Conservation (phyloP, 1,140 invertebrate genomes). For the Onthophagus taurus region DNA sequence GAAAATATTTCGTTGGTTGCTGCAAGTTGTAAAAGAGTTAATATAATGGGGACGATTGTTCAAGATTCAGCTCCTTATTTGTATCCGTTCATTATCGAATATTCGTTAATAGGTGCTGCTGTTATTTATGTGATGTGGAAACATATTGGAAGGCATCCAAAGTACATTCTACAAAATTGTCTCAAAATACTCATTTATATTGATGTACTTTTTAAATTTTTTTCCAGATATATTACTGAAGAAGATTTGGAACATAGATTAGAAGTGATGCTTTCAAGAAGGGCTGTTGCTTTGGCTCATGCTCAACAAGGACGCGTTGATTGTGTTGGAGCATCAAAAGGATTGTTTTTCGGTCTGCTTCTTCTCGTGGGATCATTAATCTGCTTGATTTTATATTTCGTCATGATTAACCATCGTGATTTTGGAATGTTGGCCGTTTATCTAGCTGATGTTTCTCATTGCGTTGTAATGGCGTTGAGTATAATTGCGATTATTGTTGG, state of each 20-base stretch:
- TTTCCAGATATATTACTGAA: slow-evolving; percentile 54
- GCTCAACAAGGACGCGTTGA: slow-evolving; percentile 73
- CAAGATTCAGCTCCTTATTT: slow-evolving; percentile 85
- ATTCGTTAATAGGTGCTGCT: slow-evolving; percentile 91
- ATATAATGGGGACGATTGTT: slow-evolving; percentile 89
- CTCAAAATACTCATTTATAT: not conserved
- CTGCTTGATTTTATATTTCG: slow-evolving; percentile 90
- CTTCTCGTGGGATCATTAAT: slow-evolving; percentile 84
- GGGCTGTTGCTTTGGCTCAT: slow-evolving; percentile 72
- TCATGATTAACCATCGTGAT: slow-evolving; percentile 73
- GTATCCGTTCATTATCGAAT: slow-evolving; percentile 95
- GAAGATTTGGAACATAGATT: slow-evolving; percentile 76
- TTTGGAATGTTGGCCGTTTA: slow-evolving; percentile 77
- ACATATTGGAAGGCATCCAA: slow-evolving; percentile 79
- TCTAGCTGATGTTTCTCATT: slow-evolving; percentile 82
- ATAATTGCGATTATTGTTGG: slow-evolving; percentile 84
- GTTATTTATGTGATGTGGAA: slow-evolving; percentile 98
- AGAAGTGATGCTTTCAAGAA: slow-evolving; percentile 72
- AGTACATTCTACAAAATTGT: slow-evolving; percentile 34
- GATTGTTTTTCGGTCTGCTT: slow-evolving; percentile 86
- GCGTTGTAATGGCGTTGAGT: slow-evolving; percentile 74
- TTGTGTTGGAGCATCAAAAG: slow-evolving; percentile 86
- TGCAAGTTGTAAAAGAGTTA: slow-evolving; percentile 61
- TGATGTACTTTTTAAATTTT: slow-evolving; percentile 1
- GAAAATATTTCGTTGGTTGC: slow-evolving; percentile 23